Percentiles rank a stretch among this genome's conserved stretches.
These are phyloP conservation scores for Danio choprae DNA, from an alignment of 2,797 vertebrate genomes.

Conservation along the genomic window DNA sequence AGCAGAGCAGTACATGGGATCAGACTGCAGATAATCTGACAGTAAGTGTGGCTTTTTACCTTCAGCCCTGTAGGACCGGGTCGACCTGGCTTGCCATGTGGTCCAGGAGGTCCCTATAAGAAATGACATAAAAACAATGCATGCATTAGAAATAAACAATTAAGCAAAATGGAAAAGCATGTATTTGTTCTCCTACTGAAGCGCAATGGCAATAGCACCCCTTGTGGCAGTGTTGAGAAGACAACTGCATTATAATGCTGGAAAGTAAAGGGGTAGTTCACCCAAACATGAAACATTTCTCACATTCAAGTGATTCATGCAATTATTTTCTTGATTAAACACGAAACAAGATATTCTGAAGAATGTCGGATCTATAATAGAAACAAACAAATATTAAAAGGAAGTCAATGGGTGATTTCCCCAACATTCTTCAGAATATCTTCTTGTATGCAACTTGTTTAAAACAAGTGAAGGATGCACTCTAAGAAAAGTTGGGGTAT, in stretches of 20 bases:
- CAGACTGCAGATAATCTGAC: background rate
- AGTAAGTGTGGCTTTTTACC: constrained; percentile 73
- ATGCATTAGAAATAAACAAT: background rate
- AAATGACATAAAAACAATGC: constrained; percentile 57
- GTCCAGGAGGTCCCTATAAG: constrained; percentile 86
- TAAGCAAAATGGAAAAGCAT: constrained; percentile 1
- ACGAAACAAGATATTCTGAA: no score
- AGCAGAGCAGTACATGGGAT: background rate
- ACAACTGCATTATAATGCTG: background rate
- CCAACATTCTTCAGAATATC: no score
- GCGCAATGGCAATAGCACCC: background rate
- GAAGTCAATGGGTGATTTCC: no score
- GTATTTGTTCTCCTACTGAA: background rate
- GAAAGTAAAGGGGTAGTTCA: no score
- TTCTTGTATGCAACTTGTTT: no score
- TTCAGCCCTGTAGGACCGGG: constrained; percentile 87
- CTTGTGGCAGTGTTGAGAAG: background rate
- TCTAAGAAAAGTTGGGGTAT: no score
- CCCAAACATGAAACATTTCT: no score
- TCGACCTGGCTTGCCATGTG: constrained; percentile 92
- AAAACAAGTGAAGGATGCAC: no score
- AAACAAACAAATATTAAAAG: no score
- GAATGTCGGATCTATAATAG: no score
- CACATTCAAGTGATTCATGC: no score
- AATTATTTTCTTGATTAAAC: no score